Percentiles rank a stretch among this genome's conserved stretches.
Conservation (phyloP, 2,888 invertebrate genomes). For the Campoplex capitator region DNA sequence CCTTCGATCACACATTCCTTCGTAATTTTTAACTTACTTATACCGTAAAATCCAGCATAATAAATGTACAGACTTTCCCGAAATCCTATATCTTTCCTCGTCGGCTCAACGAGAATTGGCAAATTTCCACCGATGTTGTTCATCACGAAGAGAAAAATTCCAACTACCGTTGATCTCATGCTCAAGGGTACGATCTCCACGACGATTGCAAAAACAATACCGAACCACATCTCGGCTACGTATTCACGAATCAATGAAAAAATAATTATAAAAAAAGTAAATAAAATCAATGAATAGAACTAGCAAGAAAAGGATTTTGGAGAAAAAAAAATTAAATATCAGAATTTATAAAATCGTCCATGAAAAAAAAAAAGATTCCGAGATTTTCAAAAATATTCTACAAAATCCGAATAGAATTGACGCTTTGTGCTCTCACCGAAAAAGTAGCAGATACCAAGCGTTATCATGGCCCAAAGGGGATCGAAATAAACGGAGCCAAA, state of each 20-base stretch:
- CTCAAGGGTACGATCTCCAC: conserved; percentile 94
- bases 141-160: conserved; percentile 95
- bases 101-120: conserved; percentile 94
- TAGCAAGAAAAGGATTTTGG: too few relatives aligned
- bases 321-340: too few relatives aligned
- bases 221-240: conserved; percentile 97
- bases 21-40: conserved; percentile 88
- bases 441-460: conserved; percentile 94
- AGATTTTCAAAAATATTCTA: background rate
- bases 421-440: conserved; percentile 87
- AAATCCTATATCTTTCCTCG: conserved; percentile 92
- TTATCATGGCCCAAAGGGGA: conserved; percentile 94
- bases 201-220: conserved; percentile 95
- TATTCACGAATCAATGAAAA: conserved; percentile 6
- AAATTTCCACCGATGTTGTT: conserved; percentile 96
- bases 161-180: conserved; percentile 93
- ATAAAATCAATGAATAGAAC: too few relatives aligned
- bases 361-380: background rate
- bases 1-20: background rate
- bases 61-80: conserved; percentile 94
- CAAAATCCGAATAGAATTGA: background rate
- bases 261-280: background rate
- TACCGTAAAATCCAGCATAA: conserved; percentile 94
- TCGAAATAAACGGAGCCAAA: conserved; percentile 94
- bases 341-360: background rate